A percentile compares a stretch with the other conserved stretches of the same genome.
phyloP scores from a whole-genome alignment of 1,140 invertebrate species.

The Anastrepha ludens region DNA sequence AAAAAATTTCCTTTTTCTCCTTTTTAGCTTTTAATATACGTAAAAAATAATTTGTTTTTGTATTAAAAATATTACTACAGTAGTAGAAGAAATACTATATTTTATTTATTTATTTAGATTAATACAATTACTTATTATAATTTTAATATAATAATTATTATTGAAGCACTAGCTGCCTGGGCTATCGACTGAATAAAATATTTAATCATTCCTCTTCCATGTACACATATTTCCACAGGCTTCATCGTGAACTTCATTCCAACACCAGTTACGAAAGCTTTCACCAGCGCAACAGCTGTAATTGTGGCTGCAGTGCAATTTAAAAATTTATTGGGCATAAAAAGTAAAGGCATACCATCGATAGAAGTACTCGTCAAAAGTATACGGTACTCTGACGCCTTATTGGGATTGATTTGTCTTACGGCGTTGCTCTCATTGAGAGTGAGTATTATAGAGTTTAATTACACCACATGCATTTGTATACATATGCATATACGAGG shows the following conservation, averaged over 20 bases:
- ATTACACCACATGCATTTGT: too few relatives aligned
- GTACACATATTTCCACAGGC: conserved; percentile 77
- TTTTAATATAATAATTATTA: too few relatives aligned
- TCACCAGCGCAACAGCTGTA: conserved; percentile 94
- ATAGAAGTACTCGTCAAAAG: conserved; percentile 79
- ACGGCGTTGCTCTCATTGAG: conserved; percentile 81
- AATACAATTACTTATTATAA: too few relatives aligned
- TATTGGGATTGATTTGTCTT: conserved; percentile 83
- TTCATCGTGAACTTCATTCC: conserved; percentile 97
- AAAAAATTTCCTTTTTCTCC: too few relatives aligned
- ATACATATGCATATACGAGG: too few relatives aligned
- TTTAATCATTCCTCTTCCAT: background rate
- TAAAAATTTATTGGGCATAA: conserved; percentile 87
- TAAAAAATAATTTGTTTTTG: too few relatives aligned
- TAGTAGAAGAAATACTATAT: too few relatives aligned
- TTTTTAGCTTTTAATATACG: too few relatives aligned
- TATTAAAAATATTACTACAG: too few relatives aligned
- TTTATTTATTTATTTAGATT: too few relatives aligned
- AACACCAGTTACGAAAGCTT: conserved; percentile 93
- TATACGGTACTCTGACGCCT: conserved; percentile 80
- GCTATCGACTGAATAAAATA: too few relatives aligned
- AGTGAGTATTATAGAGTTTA: conserved; percentile 75
- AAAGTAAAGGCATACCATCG: conserved; percentile 83
- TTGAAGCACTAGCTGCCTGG: too few relatives aligned
- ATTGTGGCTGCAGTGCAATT: conserved; percentile 93